Evolutionary conservation across 2,888 invertebrate species (phyloP), one percentile per base, ranked within the genome.

Genomic region (Metacarcinus magister): DNA sequence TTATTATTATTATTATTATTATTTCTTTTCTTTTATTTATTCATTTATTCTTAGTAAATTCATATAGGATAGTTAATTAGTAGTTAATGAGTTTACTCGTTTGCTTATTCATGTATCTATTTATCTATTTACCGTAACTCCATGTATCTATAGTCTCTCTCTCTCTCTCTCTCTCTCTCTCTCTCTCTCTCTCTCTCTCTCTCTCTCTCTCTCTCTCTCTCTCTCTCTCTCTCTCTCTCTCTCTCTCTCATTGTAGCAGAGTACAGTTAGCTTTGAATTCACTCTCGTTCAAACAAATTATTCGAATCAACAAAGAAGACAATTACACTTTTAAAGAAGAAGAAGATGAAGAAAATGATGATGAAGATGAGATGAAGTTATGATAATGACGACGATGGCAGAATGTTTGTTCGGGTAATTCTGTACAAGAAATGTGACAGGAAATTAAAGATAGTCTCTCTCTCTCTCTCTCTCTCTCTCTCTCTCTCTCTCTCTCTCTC

Each of bases 381-480:
- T 44, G 90, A 90, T 90, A 39, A 90, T 43, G 43, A 28, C n/a
- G n/a, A 67, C 23, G 67, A 23, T n/a, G n/a, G 67, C n/a, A 23
- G 67, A 67, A 32, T 82, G 82, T 82, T 82, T 82, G 82, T 82
- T 82, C 10, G 13, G 32, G 32, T 82, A 32, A 82, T 13, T 5
- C 32, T 16, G 82, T 10, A 8, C 7, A 82, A 82, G 32, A 32
- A 82, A 32, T 82, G 82, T 32, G 28, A 82, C 82, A 82, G 82
- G 82, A 82, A 82, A 82, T 82, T 82, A 82, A 32, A 32, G 32
- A 32, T 32, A 82, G 32, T 92, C 92, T 92, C 92, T 92, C 92
- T 92, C 92, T 92, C 92, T 92, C 46, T 46, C 46, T 46, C 92
- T 92, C 92, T 92, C 92, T 92, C 92, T 92, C 92, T 92, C 92